phyloP scores from a whole-genome alignment of 2,797 vertebrate genomes.

The Hyperoplus immaculatus region DNA sequence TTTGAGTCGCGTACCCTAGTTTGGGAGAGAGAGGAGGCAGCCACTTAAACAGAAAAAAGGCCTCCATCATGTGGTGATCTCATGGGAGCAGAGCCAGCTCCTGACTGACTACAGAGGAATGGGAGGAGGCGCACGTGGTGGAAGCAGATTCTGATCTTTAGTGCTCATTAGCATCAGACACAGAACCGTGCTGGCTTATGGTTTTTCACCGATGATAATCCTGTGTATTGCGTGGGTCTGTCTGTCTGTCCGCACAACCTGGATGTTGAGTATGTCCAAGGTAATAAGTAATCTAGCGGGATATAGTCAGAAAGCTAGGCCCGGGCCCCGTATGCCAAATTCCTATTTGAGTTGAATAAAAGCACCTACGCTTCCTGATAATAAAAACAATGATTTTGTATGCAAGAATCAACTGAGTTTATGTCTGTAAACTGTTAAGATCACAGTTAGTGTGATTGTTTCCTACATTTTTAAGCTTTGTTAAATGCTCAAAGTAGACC shows the following conservation, averaged over 20 bases:
- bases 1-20: constrained; percentile 12
- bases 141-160: constrained; percentile 25
- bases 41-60: constrained; percentile 37
- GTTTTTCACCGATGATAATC: constrained; percentile 27
- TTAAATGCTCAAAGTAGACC: no score
- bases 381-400: neutral
- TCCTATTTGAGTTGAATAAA: constrained; percentile 5
- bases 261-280: neutral
- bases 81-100: constrained; percentile 20
- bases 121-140: neutral
- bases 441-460: no score
- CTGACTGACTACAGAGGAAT: constrained; percentile 19
- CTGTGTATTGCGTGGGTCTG: neutral
- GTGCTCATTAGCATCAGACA: constrained; percentile 27
- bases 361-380: neutral
- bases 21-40: neutral
- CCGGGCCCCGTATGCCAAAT: neutral
- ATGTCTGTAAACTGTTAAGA: neutral
- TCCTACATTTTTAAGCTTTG: no score
- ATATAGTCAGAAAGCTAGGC: neutral
- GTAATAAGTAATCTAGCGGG: neutral
- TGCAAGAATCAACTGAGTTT: neutral
- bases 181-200: neutral
- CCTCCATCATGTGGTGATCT: constrained; percentile 15
- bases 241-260: neutral